phyloP scores from a whole-genome alignment of 64 coral and sea anemone species.

The Dendronephthya gigantea region DNA sequence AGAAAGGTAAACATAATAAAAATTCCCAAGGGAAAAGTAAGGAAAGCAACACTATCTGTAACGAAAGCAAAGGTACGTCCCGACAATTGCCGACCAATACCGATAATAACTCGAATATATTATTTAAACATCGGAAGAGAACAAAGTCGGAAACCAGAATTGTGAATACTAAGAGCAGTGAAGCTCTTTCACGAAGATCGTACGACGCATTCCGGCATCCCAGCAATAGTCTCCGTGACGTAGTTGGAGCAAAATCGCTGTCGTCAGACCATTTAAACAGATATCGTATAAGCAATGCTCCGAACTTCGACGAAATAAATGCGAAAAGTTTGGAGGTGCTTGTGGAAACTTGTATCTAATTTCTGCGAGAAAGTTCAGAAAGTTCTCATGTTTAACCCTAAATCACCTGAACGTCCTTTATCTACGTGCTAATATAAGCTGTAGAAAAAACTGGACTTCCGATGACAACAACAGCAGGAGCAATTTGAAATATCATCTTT shows the following conservation, averaged over 20 bases:
- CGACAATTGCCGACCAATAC: background rate
- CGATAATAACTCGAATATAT: background rate
- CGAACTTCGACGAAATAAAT: background rate
- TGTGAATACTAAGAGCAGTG: background rate
- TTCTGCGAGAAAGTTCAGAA: too few relatives aligned
- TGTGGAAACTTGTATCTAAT: slow-evolving; percentile 14
- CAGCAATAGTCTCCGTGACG: background rate
- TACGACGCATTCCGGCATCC: background rate
- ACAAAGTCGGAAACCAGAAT: background rate
- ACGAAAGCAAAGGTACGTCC: background rate
- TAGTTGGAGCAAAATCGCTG: background rate
- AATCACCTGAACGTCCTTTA: too few relatives aligned
- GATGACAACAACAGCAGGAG: too few relatives aligned
- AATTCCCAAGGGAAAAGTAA: background rate
- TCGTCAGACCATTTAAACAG: background rate
- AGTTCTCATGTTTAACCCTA: too few relatives aligned
- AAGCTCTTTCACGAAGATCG: background rate
- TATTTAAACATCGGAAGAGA: background rate
- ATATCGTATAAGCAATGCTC: background rate
- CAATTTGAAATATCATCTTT: too few relatives aligned
- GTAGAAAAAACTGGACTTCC: too few relatives aligned
- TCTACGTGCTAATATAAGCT: too few relatives aligned
- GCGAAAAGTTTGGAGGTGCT: slow-evolving; percentile 8
- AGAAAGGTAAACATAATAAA: background rate
- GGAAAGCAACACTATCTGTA: background rate